A percentile compares a stretch with the other conserved stretches of the same genome.
Evolutionary conservation across 2,113 vertebrate genomes (phyloP).

Genomic region (Macaca mulatta): DNA sequence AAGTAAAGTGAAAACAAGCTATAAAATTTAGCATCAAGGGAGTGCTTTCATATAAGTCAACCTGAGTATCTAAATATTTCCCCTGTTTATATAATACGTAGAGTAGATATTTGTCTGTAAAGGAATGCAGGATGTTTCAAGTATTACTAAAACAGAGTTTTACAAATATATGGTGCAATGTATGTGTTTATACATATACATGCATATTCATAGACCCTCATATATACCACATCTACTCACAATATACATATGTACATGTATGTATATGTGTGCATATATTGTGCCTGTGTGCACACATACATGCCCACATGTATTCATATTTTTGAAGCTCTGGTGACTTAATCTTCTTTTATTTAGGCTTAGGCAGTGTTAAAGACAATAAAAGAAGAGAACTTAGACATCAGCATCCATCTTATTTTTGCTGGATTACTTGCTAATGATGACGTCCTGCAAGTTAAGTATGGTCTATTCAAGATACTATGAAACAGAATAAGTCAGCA

Average conservation of each 20-base stretch:
- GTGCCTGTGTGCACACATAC: neutral
- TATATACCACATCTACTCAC: neutral
- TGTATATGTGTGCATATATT: neutral
- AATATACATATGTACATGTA: neutral
- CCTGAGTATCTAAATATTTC: constrained; percentile 25
- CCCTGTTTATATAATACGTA: neutral
- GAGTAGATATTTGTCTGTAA: neutral
- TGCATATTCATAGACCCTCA: neutral
- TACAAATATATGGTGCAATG: neutral
- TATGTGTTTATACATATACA: neutral
- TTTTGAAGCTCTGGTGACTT: neutral
- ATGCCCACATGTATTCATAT: neutral
- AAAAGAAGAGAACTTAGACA: neutral
- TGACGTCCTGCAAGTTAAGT: neutral
- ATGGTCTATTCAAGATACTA: neutral
- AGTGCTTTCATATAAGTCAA: neutral
- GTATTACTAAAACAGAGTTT: neutral
- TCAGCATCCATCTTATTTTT: neutral
- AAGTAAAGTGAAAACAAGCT: constrained; percentile 60
- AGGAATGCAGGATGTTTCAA: neutral
- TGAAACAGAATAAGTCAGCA: neutral
- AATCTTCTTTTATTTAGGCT: neutral
- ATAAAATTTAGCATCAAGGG: constrained; percentile 50
- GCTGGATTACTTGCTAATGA: neutral
- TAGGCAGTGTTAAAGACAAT: neutral